A percentile compares a stretch with the other conserved stretches of the same genome.
Conservation (phyloP, 35 echinoderm and acorn worm species). For the Diadema setosum region DNA sequence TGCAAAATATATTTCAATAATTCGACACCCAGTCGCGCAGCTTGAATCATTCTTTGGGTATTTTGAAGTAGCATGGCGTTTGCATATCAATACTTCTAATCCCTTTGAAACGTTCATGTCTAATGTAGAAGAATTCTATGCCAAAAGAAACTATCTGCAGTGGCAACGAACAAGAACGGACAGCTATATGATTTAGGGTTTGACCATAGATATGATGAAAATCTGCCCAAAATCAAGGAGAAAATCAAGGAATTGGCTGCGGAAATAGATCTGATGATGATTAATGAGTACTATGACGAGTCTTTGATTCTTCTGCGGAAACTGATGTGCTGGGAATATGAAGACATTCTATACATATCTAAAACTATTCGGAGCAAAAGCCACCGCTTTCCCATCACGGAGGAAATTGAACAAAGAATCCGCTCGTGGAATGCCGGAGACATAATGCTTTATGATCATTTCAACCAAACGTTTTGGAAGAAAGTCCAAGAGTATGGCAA, state of each 20-base stretch:
- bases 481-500: constrained; percentile 23
- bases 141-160: background rate
- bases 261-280: constrained; percentile 35
- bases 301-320: constrained; percentile 39
- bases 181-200: constrained; percentile 37
- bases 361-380: background rate
- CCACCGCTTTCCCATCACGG: background rate
- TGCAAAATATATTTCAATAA: constrained; percentile 69
- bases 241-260: constrained; percentile 9
- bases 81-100: background rate
- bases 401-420: background rate
- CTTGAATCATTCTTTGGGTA: constrained; percentile 76
- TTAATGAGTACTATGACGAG: constrained; percentile 58
- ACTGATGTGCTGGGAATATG: constrained; percentile 52
- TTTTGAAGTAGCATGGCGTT: constrained; percentile 38
- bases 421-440: constrained; percentile 16
- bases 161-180: background rate
- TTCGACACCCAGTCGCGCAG: constrained; percentile 58
- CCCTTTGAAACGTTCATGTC: constrained; percentile 16
- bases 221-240: background rate
- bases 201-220: constrained; percentile 21
- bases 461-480: constrained; percentile 38
- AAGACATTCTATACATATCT: constrained; percentile 47
- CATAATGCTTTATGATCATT: constrained; percentile 30
- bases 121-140: background rate